phyloP scores from a whole-genome alignment of 2,797 vertebrate genomes.

The Intellagama lesueurii region DNA sequence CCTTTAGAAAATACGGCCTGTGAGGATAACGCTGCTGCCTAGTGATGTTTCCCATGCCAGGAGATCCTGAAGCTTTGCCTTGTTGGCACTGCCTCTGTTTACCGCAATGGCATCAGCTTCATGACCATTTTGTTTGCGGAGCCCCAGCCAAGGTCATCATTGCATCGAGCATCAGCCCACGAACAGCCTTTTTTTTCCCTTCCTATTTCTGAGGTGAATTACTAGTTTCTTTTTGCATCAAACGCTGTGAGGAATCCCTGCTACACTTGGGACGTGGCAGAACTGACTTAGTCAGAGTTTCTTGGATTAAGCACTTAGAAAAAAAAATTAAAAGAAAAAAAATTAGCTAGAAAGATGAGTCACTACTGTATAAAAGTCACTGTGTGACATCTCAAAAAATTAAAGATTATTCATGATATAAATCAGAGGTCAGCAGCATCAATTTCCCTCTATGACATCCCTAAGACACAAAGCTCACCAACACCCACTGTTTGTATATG shows the following conservation, averaged over 20 bases:
- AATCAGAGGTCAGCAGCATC: neutral
- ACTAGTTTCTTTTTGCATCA: slow-evolving; percentile 74
- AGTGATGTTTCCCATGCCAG: slow-evolving; percentile 62
- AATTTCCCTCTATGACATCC: neutral
- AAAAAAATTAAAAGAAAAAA: slow-evolving; percentile 27
- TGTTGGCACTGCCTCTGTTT: slow-evolving; percentile 73
- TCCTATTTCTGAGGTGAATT: slow-evolving; percentile 74
- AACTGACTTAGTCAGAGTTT: slow-evolving; percentile 77
- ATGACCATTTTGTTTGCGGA: slow-evolving; percentile 73
- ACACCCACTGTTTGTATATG: neutral
- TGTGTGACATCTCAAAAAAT: slow-evolving; percentile 65
- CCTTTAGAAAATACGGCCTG: slow-evolving; percentile 66
- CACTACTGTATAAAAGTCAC: slow-evolving; percentile 67
- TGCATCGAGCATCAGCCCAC: slow-evolving; percentile 72
- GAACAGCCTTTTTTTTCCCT: slow-evolving; percentile 59
- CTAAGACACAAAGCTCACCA: neutral
- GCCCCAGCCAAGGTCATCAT: slow-evolving; percentile 77
- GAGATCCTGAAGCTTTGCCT: slow-evolving; percentile 69
- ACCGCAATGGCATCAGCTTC: slow-evolving; percentile 74
- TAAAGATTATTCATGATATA: slow-evolving; percentile 8
- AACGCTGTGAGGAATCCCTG: slow-evolving; percentile 68
- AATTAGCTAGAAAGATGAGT: slow-evolving; percentile 68
- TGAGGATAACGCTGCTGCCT: slow-evolving; percentile 59
- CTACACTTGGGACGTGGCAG: slow-evolving; percentile 77
- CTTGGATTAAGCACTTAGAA: slow-evolving; percentile 66